Percentiles rank a stretch among this genome's conserved stretches.
phyloP scores from a whole-genome alignment of 1,140 invertebrate genomes.

The Drosophila tsacasi region DNA sequence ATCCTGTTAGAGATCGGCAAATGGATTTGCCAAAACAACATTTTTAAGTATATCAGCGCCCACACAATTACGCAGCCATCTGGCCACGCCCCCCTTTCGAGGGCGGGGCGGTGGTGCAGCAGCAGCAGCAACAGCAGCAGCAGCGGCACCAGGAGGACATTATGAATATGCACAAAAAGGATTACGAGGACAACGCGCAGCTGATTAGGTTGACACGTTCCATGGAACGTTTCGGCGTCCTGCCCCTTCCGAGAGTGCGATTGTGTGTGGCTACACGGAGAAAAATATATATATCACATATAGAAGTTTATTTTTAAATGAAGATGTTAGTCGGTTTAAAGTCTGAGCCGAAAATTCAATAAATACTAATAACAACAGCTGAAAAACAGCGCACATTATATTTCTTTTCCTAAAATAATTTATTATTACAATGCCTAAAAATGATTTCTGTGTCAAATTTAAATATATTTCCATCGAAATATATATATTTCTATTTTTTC shows the following conservation, averaged over 20 bases:
- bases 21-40: constrained; percentile 12
- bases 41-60: constrained; percentile 67
- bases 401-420: background rate
- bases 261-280: constrained; percentile 12
- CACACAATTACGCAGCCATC: constrained; percentile 67
- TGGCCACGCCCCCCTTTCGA: constrained; percentile 39
- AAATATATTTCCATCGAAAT: no score
- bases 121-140: background rate
- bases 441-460: no score
- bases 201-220: constrained; percentile 77
- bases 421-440: background rate
- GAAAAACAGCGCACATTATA: background rate
- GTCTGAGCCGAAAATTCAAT: background rate
- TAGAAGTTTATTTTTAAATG: background rate
- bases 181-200: constrained; percentile 50
- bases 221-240: constrained; percentile 25
- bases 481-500: background rate
- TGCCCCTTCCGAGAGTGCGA: background rate
- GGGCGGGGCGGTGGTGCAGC: constrained; percentile 10
- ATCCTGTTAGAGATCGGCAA: constrained; percentile 18
- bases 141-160: constrained; percentile 19
- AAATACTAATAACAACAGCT: no score
- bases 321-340: fast-evolving
- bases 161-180: constrained; percentile 64
- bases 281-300: background rate